These are phyloP conservation scores for Pogonophryne albipinna DNA, from an alignment of 2,797 vertebrate species.

Conservation along the genomic window DNA sequence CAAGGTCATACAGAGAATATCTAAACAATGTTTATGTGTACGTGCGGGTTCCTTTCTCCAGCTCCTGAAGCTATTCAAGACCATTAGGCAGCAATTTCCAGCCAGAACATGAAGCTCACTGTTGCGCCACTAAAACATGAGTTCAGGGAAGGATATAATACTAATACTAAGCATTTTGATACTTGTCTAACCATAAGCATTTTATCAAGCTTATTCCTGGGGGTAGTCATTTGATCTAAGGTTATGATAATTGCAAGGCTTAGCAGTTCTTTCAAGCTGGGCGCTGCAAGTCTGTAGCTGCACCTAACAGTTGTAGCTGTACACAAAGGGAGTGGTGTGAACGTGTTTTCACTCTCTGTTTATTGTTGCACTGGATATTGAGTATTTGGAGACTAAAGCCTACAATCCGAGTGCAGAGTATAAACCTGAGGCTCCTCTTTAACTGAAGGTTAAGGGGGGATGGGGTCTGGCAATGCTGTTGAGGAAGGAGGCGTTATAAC, in stretches of 20 bases:
- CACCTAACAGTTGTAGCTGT: neutral
- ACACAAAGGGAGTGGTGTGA: conserved; percentile 8
- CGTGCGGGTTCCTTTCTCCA: neutral
- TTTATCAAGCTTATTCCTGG: conserved; percentile 30
- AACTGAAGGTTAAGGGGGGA: conserved; percentile 5
- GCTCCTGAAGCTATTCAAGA: conserved; percentile 17
- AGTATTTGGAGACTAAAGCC: conserved; percentile 12
- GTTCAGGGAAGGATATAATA: conserved; percentile 27
- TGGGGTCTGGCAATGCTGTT: neutral
- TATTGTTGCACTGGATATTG: conserved; percentile 2
- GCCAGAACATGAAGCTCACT: conserved; percentile 5
- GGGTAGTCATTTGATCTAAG: conserved; percentile 50
- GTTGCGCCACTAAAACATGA: conserved; percentile 28
- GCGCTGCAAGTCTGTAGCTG: conserved; percentile 41
- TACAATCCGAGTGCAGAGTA: conserved; percentile 4
- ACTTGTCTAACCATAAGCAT: conserved; percentile 47
- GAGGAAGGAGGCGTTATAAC: neutral
- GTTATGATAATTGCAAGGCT: conserved; percentile 33
- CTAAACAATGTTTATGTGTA: neutral
- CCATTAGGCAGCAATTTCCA: conserved; percentile 20
- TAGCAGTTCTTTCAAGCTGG: conserved; percentile 31
- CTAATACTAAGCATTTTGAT: conserved; percentile 37
- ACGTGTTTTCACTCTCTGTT: conserved; percentile 3
- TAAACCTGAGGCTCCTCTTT: conserved; percentile 13
- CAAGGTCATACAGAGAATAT: conserved; percentile 41